Conservation (phyloP, 1,140 invertebrate species). For the Trachymyrmex cornetzi region DNA sequence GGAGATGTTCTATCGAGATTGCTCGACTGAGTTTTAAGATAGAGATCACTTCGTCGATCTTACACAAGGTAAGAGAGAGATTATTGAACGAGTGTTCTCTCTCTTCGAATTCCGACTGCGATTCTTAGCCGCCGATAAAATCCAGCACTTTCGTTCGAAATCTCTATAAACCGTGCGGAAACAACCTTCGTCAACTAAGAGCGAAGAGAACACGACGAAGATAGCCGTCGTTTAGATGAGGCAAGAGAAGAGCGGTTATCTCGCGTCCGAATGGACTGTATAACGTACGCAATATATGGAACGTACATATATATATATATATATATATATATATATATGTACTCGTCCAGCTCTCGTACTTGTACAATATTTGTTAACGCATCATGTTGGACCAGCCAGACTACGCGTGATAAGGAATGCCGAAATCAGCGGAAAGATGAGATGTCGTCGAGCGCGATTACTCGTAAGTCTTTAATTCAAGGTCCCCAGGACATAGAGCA, state of each 20-base stretch:
- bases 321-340: slow-evolving; percentile 24
- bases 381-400: slow-evolving; percentile 7
- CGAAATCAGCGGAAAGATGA: slow-evolving; percentile 45
- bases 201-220: slow-evolving; percentile 51
- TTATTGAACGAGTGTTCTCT: not conserved
- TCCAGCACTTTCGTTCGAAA: slow-evolving; percentile 79
- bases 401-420: slow-evolving; percentile 65
- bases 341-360: slow-evolving; percentile 5
- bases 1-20: slow-evolving; percentile 7
- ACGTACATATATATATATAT: slow-evolving; percentile 24
- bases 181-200: slow-evolving; percentile 56
- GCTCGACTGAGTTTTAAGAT: slow-evolving; percentile 26
- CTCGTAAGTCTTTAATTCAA: slow-evolving; percentile 22
- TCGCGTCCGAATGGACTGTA: slow-evolving; percentile 74
- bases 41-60: slow-evolving; percentile 34
- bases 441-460: slow-evolving; percentile 19
- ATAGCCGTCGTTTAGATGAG: too few relatives aligned
- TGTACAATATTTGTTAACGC: slow-evolving; percentile 40
- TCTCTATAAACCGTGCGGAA: slow-evolving; percentile 78
- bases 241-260: slow-evolving; percentile 66
- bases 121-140: slow-evolving; percentile 74
- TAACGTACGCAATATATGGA: slow-evolving; percentile 80
- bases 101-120: slow-evolving; percentile 29
- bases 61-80: not conserved
- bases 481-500: not conserved